These are phyloP conservation scores for Cichladusa arquata DNA, from an alignment of 2,113 vertebrate genomes.

Conservation along the genomic window DNA sequence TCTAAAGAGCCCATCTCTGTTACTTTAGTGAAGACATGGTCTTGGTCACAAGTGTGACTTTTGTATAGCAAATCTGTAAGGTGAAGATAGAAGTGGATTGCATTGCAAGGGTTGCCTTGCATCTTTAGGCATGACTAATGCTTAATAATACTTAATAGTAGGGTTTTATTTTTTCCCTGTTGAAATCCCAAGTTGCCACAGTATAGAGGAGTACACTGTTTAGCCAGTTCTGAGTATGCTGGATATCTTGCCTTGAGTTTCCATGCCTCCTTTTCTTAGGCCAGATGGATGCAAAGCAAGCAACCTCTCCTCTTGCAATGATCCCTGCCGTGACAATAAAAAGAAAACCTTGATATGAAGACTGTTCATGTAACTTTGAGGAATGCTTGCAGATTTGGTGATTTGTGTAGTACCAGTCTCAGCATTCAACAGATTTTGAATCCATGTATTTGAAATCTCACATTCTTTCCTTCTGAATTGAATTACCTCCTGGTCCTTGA, in stretches of 20 bases:
- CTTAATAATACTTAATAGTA: neutral
- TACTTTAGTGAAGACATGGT: neutral
- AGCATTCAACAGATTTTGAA: neutral
- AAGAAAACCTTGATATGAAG: neutral
- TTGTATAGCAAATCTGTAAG: neutral
- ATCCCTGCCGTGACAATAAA: neutral
- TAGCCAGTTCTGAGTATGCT: neutral
- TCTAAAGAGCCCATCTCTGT: neutral
- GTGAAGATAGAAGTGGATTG: neutral
- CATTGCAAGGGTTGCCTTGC: neutral
- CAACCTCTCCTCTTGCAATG: neutral
- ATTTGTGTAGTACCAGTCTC: neutral
- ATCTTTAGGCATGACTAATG: neutral
- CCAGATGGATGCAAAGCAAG: neutral
- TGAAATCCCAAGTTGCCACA: neutral
- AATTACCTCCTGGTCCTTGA: neutral
- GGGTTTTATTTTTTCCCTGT: neutral
- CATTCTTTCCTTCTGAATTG: neutral
- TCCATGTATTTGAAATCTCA: neutral
- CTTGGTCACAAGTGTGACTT: neutral
- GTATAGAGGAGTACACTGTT: neutral
- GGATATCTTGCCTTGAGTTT: neutral
- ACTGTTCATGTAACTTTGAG: neutral
- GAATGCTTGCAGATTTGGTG: neutral
- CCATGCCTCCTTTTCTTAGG: neutral